Evolutionary conservation across 2,113 vertebrate species (phyloP).

Genomic region (Esox niger): DNA sequence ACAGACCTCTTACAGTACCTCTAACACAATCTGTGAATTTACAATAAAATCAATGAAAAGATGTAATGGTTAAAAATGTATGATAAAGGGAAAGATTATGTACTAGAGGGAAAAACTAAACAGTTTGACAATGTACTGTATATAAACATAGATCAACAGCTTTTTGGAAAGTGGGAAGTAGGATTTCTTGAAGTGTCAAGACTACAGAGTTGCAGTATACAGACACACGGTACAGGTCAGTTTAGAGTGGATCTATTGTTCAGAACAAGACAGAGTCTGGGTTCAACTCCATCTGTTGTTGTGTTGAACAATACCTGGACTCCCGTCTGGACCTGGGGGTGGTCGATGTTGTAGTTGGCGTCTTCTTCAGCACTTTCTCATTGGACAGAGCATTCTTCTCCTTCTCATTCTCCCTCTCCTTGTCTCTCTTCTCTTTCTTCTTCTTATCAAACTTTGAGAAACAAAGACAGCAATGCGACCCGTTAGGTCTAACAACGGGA

Average conservation of each 20-base stretch:
- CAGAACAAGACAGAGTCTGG: background rate
- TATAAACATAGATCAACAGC: background rate
- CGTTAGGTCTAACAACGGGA: no score
- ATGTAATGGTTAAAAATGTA: background rate
- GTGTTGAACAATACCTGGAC: conserved; percentile 54
- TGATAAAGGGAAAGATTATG: background rate
- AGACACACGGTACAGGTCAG: no score
- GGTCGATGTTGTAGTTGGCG: conserved; percentile 47
- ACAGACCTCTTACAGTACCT: background rate
- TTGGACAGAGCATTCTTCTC: conserved; percentile 86
- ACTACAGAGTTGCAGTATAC: no score
- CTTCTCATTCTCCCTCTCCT: conserved; percentile 91
- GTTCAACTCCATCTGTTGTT: background rate
- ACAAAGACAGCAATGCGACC: background rate
- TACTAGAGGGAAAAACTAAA: no score
- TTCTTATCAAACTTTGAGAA: conserved; percentile 76
- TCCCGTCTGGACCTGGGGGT: conserved; percentile 62
- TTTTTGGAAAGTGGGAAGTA: background rate
- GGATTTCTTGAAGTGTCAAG: no score
- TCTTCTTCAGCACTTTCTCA: conserved; percentile 81
- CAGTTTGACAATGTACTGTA: no score
- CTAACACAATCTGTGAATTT: background rate
- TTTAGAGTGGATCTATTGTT: background rate
- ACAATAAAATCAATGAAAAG: background rate
- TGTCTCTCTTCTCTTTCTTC: conserved; percentile 97